phyloP scores from a whole-genome alignment of 2,888 invertebrate genomes.

The Ophion ventricosus region DNA sequence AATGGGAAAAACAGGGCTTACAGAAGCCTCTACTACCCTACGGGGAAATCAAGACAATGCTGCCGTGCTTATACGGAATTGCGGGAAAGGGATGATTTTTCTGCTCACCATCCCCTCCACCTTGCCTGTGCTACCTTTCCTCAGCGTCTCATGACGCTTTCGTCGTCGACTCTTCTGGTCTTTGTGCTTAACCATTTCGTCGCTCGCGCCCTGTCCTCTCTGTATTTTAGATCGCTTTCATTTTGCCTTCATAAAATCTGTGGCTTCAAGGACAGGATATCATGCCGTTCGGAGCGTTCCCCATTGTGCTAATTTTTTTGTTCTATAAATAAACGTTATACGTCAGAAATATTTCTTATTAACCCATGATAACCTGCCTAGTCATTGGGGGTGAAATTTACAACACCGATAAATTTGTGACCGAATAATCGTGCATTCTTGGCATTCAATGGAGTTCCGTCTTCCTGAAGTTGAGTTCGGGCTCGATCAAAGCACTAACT shows the following conservation, averaged over 20 bases:
- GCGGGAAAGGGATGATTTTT: constrained; percentile 34
- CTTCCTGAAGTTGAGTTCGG: no score
- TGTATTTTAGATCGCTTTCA: constrained; percentile 10
- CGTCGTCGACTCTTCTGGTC: constrained; percentile 18
- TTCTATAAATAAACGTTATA: no score
- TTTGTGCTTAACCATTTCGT: constrained; percentile 40
- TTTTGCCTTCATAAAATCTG: not conserved
- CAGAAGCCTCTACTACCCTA: constrained; percentile 70
- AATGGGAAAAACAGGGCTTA: constrained; percentile 52
- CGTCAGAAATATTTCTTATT: no score
- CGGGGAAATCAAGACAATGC: constrained; percentile 72
- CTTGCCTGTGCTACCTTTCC: constrained; percentile 9
- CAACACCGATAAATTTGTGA: no score
- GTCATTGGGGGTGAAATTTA: no score
- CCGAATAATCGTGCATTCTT: no score
- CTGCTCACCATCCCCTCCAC: not conserved
- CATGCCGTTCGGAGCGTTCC: no score
- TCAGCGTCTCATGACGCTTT: constrained; percentile 25
- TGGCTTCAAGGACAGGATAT: not conserved
- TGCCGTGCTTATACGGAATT: constrained; percentile 33
- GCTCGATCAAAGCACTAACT: no score
- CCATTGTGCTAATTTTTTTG: no score
- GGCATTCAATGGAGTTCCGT: no score
- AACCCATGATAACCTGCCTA: no score
- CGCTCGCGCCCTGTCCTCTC: not conserved